Conservation (phyloP, 2,797 vertebrate species). For the Neopelma chrysocephalum region DNA sequence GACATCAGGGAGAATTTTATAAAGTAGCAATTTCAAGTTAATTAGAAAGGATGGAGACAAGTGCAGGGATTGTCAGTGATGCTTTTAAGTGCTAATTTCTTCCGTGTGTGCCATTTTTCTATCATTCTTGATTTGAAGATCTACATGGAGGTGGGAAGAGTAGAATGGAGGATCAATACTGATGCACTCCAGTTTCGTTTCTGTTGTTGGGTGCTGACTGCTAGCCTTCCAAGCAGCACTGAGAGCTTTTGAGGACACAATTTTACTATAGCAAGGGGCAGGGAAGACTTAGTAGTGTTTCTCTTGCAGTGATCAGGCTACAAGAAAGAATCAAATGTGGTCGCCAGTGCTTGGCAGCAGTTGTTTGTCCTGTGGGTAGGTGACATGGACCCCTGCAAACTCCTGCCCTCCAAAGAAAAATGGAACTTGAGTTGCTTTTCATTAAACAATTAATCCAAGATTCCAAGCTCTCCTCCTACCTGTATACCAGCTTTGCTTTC, state of each 20-base stretch:
- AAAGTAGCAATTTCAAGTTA: not conserved
- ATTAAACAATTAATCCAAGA: not conserved
- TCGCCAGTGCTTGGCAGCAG: not conserved
- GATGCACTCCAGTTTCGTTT: not conserved
- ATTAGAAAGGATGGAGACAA: not conserved
- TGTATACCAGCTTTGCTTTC: not conserved
- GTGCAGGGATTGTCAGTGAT: not conserved
- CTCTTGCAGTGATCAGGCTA: not conserved
- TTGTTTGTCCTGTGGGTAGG: not conserved
- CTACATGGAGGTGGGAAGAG: rapidly evolving
- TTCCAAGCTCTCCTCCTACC: not conserved
- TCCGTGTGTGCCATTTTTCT: not conserved
- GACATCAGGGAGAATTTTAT: not conserved
- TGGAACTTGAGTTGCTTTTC: not conserved
- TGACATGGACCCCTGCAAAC: not conserved
- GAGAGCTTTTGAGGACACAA: not conserved
- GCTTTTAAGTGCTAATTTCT: not conserved
- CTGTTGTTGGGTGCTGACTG: not conserved
- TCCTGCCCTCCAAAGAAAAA: not conserved
- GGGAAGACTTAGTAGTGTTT: not conserved
- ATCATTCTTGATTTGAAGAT: not conserved
- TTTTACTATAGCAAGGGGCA: not conserved
- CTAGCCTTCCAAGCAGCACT: not conserved
- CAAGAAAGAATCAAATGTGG: not conserved
- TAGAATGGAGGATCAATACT: not conserved